phyloP scores from a whole-genome alignment of 2,888 invertebrate genomes.

The Meloe dianella region DNA sequence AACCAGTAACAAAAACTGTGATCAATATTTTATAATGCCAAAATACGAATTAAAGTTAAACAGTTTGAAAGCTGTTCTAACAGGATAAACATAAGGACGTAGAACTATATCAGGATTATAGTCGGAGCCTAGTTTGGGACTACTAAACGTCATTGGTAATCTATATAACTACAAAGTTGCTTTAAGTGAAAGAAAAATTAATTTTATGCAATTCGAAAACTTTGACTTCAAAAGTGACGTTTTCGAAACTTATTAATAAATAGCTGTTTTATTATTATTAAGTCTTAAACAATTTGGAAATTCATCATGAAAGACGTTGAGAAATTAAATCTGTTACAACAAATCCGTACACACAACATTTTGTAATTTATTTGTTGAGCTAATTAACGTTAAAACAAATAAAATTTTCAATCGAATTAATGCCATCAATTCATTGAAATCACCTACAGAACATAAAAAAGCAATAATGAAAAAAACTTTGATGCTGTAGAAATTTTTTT shows the following conservation, averaged over 20 bases:
- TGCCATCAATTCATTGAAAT: conserved; percentile 23
- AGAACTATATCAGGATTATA: conserved; percentile 48
- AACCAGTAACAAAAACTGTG: background rate
- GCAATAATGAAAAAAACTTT: conserved; percentile 37
- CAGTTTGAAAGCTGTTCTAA: conserved; percentile 14
- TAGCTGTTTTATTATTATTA: conserved; percentile 29
- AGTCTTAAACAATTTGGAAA: conserved; percentile 23
- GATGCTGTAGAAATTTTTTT: conserved; percentile 32
- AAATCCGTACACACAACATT: conserved; percentile 25
- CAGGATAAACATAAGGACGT: conserved; percentile 40
- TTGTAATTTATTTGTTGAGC: conserved; percentile 12
- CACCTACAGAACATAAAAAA: conserved; percentile 27
- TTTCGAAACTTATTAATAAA: conserved; percentile 17
- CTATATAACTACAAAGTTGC: conserved; percentile 32
- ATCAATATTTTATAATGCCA: background rate
- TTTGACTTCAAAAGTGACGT: background rate
- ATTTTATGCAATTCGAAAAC: too few relatives aligned
- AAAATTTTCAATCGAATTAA: conserved; percentile 8
- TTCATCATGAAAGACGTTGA: conserved; percentile 18
- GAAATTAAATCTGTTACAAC: too few relatives aligned
- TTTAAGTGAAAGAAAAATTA: conserved; percentile 27
- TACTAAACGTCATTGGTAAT: conserved; percentile 44
- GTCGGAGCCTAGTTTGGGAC: conserved; percentile 51
- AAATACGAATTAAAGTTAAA: background rate
- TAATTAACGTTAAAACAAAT: background rate